A percentile compares a stretch with the other conserved stretches of the same genome.
Evolutionary conservation across 2,888 invertebrate genomes (phyloP).

Genomic region (Acrobasis suavella): DNA sequence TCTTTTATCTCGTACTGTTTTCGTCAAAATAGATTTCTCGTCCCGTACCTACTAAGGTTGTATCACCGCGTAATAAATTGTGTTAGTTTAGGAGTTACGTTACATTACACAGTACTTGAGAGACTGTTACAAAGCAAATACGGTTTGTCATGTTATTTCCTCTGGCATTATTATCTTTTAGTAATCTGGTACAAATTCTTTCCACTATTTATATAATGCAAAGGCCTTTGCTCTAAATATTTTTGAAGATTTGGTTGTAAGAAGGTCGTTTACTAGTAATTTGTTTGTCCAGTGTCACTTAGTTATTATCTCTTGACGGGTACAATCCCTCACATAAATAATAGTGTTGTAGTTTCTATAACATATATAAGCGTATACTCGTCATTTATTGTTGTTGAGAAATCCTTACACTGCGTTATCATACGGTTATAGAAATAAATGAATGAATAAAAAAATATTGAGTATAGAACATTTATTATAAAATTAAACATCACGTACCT

Average conservation of each 20-base stretch:
- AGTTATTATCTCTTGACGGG: neutral
- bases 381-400: neutral
- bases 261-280: neutral
- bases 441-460: neutral
- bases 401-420: neutral
- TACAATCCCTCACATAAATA: neutral
- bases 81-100: constrained; percentile 60
- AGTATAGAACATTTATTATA: neutral
- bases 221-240: constrained; percentile 8
- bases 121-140: constrained; percentile 68
- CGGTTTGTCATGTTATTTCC: constrained; percentile 69
- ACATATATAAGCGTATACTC: neutral
- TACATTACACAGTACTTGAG: constrained; percentile 61
- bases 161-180: constrained; percentile 44
- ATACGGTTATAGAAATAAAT: neutral
- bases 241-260: constrained; percentile 19
- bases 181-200: constrained; percentile 20
- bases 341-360: too few relatives aligned
- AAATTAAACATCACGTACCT: neutral
- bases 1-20: constrained; percentile 61
- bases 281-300: constrained; percentile 5
- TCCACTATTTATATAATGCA: constrained; percentile 15
- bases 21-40: constrained; percentile 51
- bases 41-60: constrained; percentile 50
- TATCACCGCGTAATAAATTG: constrained; percentile 51